Conservation (phyloP, 2,888 invertebrate species). For the Platycnemis pennipes region DNA sequence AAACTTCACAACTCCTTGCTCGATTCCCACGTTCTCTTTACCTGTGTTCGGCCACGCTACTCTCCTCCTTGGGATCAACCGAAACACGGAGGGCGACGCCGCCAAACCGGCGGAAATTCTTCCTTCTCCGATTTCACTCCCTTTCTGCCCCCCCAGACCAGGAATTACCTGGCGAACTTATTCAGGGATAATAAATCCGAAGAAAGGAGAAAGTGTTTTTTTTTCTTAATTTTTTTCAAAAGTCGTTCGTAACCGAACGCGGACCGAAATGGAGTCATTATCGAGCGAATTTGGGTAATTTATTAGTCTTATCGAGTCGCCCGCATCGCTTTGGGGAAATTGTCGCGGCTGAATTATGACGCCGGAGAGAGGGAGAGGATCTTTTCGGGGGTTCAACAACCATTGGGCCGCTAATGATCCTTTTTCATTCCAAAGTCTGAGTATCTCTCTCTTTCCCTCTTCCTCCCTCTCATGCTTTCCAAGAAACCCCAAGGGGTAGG, state of each 20-base stretch:
- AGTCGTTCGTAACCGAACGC: background rate
- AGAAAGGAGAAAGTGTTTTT: background rate
- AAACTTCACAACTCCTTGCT: too few species aligned
- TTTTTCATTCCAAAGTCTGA: background rate
- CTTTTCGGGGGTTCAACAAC: background rate
- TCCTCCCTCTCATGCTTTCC: background rate
- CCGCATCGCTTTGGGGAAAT: conserved; percentile 16
- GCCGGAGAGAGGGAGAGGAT: background rate
- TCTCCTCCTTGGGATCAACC: background rate
- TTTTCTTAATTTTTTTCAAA: background rate
- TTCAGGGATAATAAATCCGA: background rate
- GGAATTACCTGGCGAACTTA: background rate
- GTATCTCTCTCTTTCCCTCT: too few species aligned
- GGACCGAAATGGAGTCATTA: conserved; percentile 31
- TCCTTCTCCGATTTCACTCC: background rate
- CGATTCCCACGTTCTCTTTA: background rate
- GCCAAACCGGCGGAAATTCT: too few species aligned
- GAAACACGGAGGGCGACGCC: background rate
- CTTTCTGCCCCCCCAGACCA: background rate
- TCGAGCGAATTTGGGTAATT: background rate
- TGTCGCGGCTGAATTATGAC: conserved; percentile 5
- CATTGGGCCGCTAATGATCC: background rate
- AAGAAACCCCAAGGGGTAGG: background rate
- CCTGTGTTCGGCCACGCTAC: background rate
- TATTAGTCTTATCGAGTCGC: background rate